Evolutionary conservation across 1,140 invertebrate genomes (phyloP).

Genomic region (Contarinia nasturtii): DNA sequence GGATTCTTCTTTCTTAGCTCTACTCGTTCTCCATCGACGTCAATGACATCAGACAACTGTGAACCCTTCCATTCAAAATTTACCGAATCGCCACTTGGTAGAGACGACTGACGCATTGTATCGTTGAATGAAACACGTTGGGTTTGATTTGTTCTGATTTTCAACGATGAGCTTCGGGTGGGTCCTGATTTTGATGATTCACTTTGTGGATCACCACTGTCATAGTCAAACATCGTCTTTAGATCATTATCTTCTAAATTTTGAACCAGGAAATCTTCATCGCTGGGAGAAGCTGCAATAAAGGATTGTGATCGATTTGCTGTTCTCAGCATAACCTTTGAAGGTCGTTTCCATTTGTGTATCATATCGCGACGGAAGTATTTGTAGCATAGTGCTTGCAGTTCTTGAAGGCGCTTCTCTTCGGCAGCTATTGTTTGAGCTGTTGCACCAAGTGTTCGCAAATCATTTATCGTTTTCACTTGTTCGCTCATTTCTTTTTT

Average conservation of each 20-base stretch:
- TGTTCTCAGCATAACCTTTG: slow-evolving; percentile 14
- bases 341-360: slow-evolving; percentile 21
- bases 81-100: slow-evolving; percentile 49
- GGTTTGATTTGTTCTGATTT: slow-evolving; percentile 20
- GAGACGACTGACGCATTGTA: slow-evolving; percentile 36
- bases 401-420: slow-evolving; percentile 69
- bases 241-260: slow-evolving; percentile 5
- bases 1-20: slow-evolving; percentile 36
- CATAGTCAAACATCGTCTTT: slow-evolving; percentile 20
- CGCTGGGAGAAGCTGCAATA: slow-evolving; percentile 7
- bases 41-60: slow-evolving; percentile 21
- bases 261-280: slow-evolving; percentile 12
- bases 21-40: slow-evolving; percentile 42
- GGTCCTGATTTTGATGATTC: slow-evolving; percentile 44
- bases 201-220: slow-evolving; percentile 37
- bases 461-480: slow-evolving; percentile 81
- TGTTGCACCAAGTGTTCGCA: slow-evolving; percentile 75
- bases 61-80: neutral
- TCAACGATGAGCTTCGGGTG: slow-evolving; percentile 50
- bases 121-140: slow-evolving; percentile 20
- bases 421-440: slow-evolving; percentile 81
- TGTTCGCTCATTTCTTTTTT: slow-evolving; percentile 96
- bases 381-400: slow-evolving; percentile 83
- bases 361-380: slow-evolving; percentile 46
- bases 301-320: slow-evolving; percentile 20